phyloP scores from a whole-genome alignment of 2,113 vertebrate species.

The Arizona elegans region DNA sequence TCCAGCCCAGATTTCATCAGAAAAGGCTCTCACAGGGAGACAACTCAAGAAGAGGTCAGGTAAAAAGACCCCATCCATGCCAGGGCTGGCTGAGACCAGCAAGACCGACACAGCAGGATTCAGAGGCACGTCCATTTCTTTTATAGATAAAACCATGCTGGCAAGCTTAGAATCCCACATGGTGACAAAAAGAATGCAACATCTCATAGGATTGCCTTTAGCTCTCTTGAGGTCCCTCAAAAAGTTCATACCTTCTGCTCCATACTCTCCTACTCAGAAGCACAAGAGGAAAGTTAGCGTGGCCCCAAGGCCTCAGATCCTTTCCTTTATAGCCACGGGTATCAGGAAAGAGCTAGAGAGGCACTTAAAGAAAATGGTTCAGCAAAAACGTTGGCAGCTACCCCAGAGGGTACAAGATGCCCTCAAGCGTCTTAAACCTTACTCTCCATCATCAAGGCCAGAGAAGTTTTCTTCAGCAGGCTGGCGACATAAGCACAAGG shows the following conservation, averaged over 20 bases:
- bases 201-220: not conserved
- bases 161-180: not conserved
- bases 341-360: slow-evolving; percentile 6
- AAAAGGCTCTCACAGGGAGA: not conserved
- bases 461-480: not conserved
- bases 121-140: not conserved
- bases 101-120: not conserved
- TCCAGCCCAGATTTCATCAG: not conserved
- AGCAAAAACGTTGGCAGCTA: not conserved
- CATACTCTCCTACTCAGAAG: not conserved
- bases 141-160: not conserved
- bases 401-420: not conserved
- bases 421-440: not conserved
- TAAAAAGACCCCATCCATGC: not conserved
- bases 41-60: not conserved
- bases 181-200: slow-evolving; percentile 4
- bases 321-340: not conserved
- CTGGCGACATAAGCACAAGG: not conserved
- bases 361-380: slow-evolving; percentile 15
- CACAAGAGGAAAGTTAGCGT: not conserved
- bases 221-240: not conserved
- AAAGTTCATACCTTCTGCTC: slow-evolving; percentile 1
- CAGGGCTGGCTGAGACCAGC: too few relatives aligned
- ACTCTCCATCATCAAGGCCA: not conserved
- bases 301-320: not conserved